A percentile compares a stretch with the other conserved stretches of the same genome.
These are phyloP conservation scores for Ophioninae sp. DNA, from an alignment of 2,888 invertebrate genomes.

Conservation along the genomic window DNA sequence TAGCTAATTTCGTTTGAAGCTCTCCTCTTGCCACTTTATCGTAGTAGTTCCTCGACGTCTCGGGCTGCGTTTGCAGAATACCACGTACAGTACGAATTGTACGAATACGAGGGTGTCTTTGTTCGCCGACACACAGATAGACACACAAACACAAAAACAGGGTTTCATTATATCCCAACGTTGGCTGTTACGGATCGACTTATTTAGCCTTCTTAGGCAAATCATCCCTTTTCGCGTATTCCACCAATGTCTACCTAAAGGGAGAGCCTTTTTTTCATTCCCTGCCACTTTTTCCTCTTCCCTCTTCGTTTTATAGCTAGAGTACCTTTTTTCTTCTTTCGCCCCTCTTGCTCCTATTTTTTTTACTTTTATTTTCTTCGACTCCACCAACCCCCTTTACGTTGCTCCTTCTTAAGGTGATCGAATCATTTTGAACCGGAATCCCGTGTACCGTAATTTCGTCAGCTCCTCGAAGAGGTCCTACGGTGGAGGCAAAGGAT, in stretches of 20 bases:
- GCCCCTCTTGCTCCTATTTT: too few relatives aligned
- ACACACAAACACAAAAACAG: too few relatives aligned
- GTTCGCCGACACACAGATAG: neutral
- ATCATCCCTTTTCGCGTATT: slow-evolving; percentile 31
- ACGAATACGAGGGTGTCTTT: neutral
- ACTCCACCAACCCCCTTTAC: neutral
- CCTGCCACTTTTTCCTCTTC: neutral
- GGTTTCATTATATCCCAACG: slow-evolving; percentile 1
- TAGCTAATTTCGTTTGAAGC: slow-evolving; percentile 49
- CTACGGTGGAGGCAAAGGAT: slow-evolving; percentile 7
- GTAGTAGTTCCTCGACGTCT: slow-evolving; percentile 37
- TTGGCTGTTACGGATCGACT: slow-evolving; percentile 32
- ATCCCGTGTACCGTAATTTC: slow-evolving; percentile 20
- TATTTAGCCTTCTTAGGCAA: slow-evolving; percentile 42
- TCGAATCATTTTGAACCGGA: slow-evolving; percentile 39
- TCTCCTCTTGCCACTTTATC: slow-evolving; percentile 58
- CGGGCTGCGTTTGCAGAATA: slow-evolving; percentile 35
- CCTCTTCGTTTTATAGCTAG: neutral
- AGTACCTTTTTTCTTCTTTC: slow-evolving; percentile 3
- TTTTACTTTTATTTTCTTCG: too few relatives aligned
- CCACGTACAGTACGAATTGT: slow-evolving; percentile 28
- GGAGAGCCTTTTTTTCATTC: too few relatives aligned
- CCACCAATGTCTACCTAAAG: neutral
- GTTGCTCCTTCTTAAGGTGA: slow-evolving; percentile 17
- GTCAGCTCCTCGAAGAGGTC: neutral